Evolutionary conservation across 2,797 vertebrate species (phyloP), one percentile per base, ranked within the genome.

Genomic region (Brachyalestes nurse): DNA sequence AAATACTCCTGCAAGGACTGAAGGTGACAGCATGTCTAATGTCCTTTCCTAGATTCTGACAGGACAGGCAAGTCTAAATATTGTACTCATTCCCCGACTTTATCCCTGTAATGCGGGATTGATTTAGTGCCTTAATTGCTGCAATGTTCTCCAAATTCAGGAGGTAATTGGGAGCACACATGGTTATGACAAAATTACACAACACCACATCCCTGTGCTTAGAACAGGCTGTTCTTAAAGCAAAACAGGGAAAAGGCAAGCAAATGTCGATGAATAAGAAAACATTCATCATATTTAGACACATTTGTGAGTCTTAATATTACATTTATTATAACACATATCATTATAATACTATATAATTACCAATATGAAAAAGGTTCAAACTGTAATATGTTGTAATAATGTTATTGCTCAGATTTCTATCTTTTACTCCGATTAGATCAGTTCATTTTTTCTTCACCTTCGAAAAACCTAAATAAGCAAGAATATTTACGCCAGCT

Each of bases 121-220:
- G 70, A 82, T 80, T 85, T 70, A 53, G 66, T 66, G 62, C 28
- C 58, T 76, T 64, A 17, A 75, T 65, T 66, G 57, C 34, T 40
- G 45, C 53, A 71, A 34, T 49, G 76, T 76, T 58, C 62, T 34
- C 47, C 58, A 77, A 82, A 78, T 57, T 62, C 42, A 71, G 64
- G 58, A 69, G 70, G 49, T 34, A 17, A 14, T 67, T 76, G 77
- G 72, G 58, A 74, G 60, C 17, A 72, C 60, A 78, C 14, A 75
- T 40, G 66, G 16, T 8, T 25, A 66, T 67, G 42, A 28, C 60
- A 34, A 25, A 75, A 74, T 75, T 53, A 83, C 21, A 75, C 12
- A 21, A 75, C 23, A n/a, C 8, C 65, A 10, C 51, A 75, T 25
- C 40, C 51, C 25, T 67, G 65, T 55, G 4, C 12, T 72, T 57